Conservation (phyloP, 2,888 invertebrate species). For the Scaptomyza reducta region DNA sequence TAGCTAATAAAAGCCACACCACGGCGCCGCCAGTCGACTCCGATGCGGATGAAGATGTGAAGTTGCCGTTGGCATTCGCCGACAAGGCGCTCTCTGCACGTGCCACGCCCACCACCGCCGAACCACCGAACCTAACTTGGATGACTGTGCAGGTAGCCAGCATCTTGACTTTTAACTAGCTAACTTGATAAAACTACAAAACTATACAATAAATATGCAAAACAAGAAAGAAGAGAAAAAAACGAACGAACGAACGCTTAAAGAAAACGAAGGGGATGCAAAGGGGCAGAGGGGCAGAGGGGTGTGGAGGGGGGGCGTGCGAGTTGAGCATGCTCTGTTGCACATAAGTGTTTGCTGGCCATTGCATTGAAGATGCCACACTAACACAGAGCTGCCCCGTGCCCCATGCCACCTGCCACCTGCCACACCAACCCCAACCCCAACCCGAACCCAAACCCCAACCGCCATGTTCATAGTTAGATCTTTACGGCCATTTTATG, state of each 20-base stretch:
- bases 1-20: constrained; percentile 71
- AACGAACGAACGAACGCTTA: background rate
- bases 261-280: background rate
- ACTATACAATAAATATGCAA: constrained; percentile 79
- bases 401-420: background rate
- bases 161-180: constrained; percentile 78
- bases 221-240: constrained; percentile 45
- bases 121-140: background rate
- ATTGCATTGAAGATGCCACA: constrained; percentile 53
- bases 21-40: constrained; percentile 36
- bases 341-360: constrained; percentile 65
- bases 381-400: background rate
- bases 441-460: too few relatives aligned
- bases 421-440: too few relatives aligned
- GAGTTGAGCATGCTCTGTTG: constrained; percentile 45
- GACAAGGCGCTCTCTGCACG: constrained; percentile 46
- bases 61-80: constrained; percentile 42
- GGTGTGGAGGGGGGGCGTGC: constrained; percentile 1
- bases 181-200: constrained; percentile 79
- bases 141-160: constrained; percentile 40
- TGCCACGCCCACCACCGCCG: constrained; percentile 34
- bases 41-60: constrained; percentile 62
- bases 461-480: constrained; percentile 9
- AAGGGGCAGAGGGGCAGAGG: constrained; percentile 6
- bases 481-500: constrained; percentile 38